phyloP scores from a whole-genome alignment of 2,113 vertebrate species.

The Embiotoca jacksoni region DNA sequence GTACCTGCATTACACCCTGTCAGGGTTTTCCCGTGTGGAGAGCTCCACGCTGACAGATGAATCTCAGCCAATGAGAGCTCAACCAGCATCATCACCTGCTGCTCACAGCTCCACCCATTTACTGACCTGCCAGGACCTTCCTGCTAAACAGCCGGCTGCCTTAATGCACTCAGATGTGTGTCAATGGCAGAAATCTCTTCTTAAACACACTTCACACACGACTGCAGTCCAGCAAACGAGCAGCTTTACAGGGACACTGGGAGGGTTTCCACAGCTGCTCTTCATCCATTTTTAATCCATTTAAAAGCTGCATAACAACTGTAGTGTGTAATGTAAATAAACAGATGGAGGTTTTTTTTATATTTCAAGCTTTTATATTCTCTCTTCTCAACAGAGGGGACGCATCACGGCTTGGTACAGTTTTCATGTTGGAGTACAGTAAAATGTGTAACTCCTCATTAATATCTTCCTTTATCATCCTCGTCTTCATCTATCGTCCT shows the following conservation, averaged over 20 bases:
- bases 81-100: conserved; percentile 48
- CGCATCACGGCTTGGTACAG: neutral
- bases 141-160: conserved; percentile 32
- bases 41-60: neutral
- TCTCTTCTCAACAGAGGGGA: conserved; percentile 5
- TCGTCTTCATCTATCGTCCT: too few relatives aligned
- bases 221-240: conserved; percentile 32
- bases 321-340: conserved; percentile 12
- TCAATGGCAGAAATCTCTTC: conserved; percentile 15
- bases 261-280: conserved; percentile 6
- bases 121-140: conserved; percentile 36
- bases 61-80: neutral
- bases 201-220: conserved; percentile 17
- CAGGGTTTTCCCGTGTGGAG: conserved; percentile 45
- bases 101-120: conserved; percentile 36
- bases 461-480: neutral
- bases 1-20: conserved; percentile 47
- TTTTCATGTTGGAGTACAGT: neutral
- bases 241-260: neutral
- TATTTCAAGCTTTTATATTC: conserved; percentile 7
- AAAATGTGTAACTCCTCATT: neutral
- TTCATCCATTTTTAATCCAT: conserved; percentile 14
- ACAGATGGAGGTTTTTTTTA: neutral
- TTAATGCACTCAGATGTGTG: conserved; percentile 14
- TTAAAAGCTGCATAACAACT: neutral